These are phyloP conservation scores for Odontomachus brunneus DNA, from an alignment of 1,140 invertebrate genomes.

Conservation along the genomic window DNA sequence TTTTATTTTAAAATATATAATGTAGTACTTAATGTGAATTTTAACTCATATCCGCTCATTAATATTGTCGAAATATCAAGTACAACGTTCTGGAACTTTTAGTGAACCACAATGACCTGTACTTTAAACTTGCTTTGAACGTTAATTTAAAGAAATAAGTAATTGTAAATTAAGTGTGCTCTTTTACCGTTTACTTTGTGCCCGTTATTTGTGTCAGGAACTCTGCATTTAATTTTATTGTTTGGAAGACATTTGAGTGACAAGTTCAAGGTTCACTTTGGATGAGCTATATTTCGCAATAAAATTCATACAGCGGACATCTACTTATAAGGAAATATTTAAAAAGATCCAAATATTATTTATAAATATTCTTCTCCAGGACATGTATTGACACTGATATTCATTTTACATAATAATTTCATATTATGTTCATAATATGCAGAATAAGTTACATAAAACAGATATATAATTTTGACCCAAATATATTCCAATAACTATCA, in stretches of 20 bases:
- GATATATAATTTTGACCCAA: background rate
- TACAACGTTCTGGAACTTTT: background rate
- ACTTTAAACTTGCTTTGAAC: too few relatives aligned
- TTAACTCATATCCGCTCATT: background rate
- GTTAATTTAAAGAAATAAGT: too few relatives aligned
- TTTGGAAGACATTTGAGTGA: too few relatives aligned
- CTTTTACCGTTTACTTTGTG: too few relatives aligned
- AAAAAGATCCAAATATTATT: background rate
- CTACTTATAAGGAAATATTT: background rate
- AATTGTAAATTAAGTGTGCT: too few relatives aligned
- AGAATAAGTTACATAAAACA: background rate
- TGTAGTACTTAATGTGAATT: background rate
- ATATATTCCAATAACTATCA: background rate
- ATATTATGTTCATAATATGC: background rate
- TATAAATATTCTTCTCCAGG: background rate
- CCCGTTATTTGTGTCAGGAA: too few relatives aligned
- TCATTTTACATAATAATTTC: constrained; percentile 8
- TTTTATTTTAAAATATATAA: background rate
- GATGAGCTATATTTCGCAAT: too few relatives aligned
- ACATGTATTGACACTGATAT: too few relatives aligned
- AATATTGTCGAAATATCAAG: background rate
- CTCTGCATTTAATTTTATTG: too few relatives aligned
- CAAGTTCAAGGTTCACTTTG: too few relatives aligned
- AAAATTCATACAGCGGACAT: background rate
- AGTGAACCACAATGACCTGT: too few relatives aligned